phyloP scores from a whole-genome alignment of 2,113 vertebrate genomes.

The Bucco capensis region DNA sequence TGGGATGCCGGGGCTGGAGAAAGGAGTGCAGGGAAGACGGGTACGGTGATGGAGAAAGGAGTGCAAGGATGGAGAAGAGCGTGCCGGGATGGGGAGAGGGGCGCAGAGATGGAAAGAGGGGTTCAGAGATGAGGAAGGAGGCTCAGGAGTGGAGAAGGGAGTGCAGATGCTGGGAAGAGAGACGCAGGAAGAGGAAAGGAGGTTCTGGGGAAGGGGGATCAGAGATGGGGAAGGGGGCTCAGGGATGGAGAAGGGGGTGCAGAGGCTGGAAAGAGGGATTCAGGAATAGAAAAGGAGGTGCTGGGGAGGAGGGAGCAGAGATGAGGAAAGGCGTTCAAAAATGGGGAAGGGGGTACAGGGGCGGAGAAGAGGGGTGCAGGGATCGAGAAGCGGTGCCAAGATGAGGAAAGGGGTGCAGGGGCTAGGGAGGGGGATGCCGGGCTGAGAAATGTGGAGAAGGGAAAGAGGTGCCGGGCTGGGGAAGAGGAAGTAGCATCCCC shows the following conservation, averaged over 20 bases:
- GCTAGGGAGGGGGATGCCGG: too few species aligned
- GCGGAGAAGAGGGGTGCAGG: too few species aligned
- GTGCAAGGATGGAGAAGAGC: not conserved
- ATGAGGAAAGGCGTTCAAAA: not conserved
- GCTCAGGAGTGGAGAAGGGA: too few species aligned
- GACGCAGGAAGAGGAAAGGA: not conserved
- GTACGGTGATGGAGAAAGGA: too few species aligned
- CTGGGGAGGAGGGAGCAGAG: too few species aligned
- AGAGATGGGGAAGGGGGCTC: too few species aligned
- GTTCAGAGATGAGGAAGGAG: not conserved
- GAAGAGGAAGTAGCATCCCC: not conserved
- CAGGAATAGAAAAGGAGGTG: too few species aligned
- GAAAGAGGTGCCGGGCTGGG: not conserved
- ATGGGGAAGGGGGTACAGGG: not conserved
- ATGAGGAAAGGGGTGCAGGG: not conserved
- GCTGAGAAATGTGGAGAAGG: too few species aligned
- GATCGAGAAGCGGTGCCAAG: not conserved
- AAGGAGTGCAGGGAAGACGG: not conserved
- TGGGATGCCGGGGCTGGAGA: too few species aligned
- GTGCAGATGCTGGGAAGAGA: not conserved
- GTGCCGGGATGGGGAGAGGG: not conserved
- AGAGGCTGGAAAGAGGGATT: not conserved
- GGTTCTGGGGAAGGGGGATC: not conserved
- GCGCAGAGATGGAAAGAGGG: rapidly evolving
- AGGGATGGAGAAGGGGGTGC: too few species aligned